These are phyloP conservation scores for Pseudopipra pipra DNA, from an alignment of 2,113 vertebrate genomes.

Conservation along the genomic window DNA sequence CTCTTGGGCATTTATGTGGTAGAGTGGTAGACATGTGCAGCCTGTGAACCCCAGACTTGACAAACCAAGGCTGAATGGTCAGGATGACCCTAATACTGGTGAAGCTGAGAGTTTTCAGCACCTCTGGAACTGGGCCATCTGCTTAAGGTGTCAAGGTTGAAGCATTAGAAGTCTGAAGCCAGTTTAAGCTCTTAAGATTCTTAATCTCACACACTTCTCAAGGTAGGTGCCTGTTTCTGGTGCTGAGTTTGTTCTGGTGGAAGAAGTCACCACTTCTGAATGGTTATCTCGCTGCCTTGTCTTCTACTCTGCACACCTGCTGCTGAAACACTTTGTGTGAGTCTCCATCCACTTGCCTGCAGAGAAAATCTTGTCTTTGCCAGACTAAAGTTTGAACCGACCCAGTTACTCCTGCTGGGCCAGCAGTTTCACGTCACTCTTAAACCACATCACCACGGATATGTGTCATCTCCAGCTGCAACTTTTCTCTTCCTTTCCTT, in stretches of 20 bases:
- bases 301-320: neutral
- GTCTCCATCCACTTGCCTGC: rapidly evolving
- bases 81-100: neutral
- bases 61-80: neutral
- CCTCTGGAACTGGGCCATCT: neutral
- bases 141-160: neutral
- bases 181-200: neutral
- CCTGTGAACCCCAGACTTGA: neutral
- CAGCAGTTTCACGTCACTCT: neutral
- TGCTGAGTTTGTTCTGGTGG: neutral
- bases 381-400: neutral
- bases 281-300: neutral
- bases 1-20: neutral
- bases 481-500: neutral
- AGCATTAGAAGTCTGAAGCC: neutral
- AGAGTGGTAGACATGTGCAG: neutral
- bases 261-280: neutral
- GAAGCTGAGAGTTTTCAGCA: neutral
- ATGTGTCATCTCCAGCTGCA: neutral
- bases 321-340: neutral
- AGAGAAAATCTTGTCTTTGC: neutral
- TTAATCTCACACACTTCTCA: neutral
- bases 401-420: neutral
- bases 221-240: neutral
- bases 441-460: neutral